Base-by-base conservation (phyloP, 2,888 invertebrate genomes). In the Brenthis daphne region DNA sequence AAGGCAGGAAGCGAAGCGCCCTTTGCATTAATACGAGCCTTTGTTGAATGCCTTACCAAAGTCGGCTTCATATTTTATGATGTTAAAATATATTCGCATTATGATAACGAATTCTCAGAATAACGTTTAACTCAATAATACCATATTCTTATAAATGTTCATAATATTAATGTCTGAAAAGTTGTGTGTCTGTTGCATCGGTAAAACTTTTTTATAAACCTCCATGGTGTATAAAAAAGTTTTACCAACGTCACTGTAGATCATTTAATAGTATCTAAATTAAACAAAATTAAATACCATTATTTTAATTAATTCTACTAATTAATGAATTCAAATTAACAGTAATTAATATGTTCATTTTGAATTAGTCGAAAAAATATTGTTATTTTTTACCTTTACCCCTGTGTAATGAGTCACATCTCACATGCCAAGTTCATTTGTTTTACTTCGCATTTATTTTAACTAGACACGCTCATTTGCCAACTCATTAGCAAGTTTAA, bases 1-100 rank as follows among this genome's bases (percentile, higher is more conserved):
- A 80, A 80, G 83, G 77, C 86, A 83, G 89, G 89, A 90, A 90
- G 79, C 77, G 77, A 80, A 77, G 79, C 84, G 83, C 85, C 86
- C 85, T 87, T 85, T 83, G 83, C 82, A 80, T 89, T 85, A 84
- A 84, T 82, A 80, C 75, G 74, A 78, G 78, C 80, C 71, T 71
- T 73, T 73, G 71, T 67, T 57, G 57, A 69, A 67, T 70, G 79
- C 82, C 81, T 82, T 75, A 76, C 78, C 71, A 75, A 75, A 73
- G 63, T 69, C 74, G 72, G 61, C 54, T 60, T 66, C 48, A 48
- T 64, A 66, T 70, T 73, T 70, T 65, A 73, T 67, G 53, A 68
- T 68, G 67, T 64, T 69, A 37, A 65, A 66, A 64, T 61, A 51
- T 57, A 75, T 72, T 54, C 68, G 70, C 65, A 67, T 68, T 68